A percentile compares a stretch with the other conserved stretches of the same genome.
phyloP scores from a whole-genome alignment of 2,888 invertebrate genomes.

The Lypha dubia region DNA sequence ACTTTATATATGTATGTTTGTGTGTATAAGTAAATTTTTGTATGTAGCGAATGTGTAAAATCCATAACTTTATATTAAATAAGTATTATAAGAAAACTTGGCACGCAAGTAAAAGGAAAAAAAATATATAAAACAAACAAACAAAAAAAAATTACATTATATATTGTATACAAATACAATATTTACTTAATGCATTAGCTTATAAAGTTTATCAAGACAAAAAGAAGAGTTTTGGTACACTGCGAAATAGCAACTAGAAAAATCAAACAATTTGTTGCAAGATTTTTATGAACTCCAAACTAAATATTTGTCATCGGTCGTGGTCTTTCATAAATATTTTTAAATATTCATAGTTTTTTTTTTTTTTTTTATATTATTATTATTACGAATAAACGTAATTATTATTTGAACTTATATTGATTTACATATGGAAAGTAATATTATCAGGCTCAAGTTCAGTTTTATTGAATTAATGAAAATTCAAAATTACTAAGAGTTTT shows the following conservation, averaged over 20 bases:
- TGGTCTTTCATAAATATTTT: no score
- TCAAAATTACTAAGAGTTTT: no score
- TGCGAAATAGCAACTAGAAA: slow-evolving; percentile 6
- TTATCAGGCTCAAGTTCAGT: no score
- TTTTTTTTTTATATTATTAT: no score
- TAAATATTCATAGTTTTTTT: no score
- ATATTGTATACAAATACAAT: slow-evolving; percentile 47
- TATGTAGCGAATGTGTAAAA: not conserved
- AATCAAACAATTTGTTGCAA: no score
- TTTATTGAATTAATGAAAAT: no score
- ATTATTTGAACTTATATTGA: no score
- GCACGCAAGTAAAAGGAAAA: slow-evolving; percentile 9
- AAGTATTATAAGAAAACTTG: slow-evolving; percentile 43
- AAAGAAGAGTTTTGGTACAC: slow-evolving; percentile 23
- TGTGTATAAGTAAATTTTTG: not conserved
- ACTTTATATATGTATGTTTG: not conserved
- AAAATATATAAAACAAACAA: slow-evolving; percentile 10
- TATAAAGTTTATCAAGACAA: slow-evolving; percentile 47
- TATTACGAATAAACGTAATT: no score
- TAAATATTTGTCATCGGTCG: no score
- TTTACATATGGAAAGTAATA: no score
- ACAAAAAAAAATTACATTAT: slow-evolving; percentile 16
- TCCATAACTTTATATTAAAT: slow-evolving; percentile 45
- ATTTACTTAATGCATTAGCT: slow-evolving; percentile 59
- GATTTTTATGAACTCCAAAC: no score